Evolutionary conservation across 1,140 invertebrate genomes (phyloP).

Genomic region (Papilio glaucus): DNA sequence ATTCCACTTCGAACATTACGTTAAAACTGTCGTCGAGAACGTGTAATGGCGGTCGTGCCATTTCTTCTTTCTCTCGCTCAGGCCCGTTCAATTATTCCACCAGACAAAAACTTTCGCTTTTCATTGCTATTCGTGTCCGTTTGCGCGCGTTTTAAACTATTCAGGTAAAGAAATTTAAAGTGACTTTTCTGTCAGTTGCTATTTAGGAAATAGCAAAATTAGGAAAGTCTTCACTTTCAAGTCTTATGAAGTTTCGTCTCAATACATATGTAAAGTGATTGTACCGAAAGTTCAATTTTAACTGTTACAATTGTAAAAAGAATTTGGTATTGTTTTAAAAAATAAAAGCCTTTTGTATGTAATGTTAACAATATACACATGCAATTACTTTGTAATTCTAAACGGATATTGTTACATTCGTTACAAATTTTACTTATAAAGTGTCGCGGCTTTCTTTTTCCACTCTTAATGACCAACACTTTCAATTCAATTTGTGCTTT

Average conservation of each 20-base stretch:
- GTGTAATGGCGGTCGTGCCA: conserved; percentile 51
- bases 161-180: conserved; percentile 36
- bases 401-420: too few relatives aligned
- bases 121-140: conserved; percentile 54
- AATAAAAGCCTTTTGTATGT: not conserved
- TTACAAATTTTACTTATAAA: too few relatives aligned
- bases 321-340: not conserved
- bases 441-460: too few relatives aligned
- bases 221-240: conserved; percentile 28
- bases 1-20: conserved; percentile 54
- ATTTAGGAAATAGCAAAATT: conserved; percentile 3
- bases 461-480: too few relatives aligned
- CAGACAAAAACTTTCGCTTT: conserved; percentile 56
- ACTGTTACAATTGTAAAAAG: not conserved
- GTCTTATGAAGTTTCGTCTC: not conserved
- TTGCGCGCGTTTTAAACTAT: conserved; percentile 40
- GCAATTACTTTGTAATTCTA: too few relatives aligned
- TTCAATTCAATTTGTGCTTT: too few relatives aligned
- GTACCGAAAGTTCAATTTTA: not conserved
- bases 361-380: too few relatives aligned
- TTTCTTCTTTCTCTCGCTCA: conserved; percentile 74
- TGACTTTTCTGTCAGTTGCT: conserved; percentile 29
- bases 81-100: conserved; percentile 37
- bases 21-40: conserved; percentile 52
- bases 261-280: not conserved